Percentiles rank a stretch among this genome's conserved stretches.
phyloP scores from a whole-genome alignment of 2,113 vertebrate species.

The Dipodomys spectabilis region DNA sequence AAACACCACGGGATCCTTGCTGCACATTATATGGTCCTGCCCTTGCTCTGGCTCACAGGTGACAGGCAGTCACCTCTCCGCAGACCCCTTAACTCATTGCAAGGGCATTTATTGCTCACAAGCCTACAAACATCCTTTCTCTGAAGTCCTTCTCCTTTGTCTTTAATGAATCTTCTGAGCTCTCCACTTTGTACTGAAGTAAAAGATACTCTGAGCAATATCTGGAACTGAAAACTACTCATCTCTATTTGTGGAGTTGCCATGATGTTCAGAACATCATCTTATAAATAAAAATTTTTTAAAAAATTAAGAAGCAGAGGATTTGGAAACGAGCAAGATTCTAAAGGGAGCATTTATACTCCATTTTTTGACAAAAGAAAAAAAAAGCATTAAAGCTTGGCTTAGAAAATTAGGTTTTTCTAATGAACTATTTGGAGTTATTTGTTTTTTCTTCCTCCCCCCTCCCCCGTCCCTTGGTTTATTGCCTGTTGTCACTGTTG shows the following conservation, averaged over 20 bases:
- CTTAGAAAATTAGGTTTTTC: not conserved
- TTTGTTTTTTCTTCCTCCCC: too few species aligned
- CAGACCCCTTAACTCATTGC: constrained; percentile 51
- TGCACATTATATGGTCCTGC: not conserved
- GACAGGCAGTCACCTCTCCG: not conserved
- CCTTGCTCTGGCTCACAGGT: not conserved
- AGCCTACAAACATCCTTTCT: not conserved
- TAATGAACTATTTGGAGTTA: too few species aligned
- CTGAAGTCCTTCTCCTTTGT: constrained; percentile 24
- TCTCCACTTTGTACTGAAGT: not conserved
- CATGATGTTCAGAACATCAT: not conserved
- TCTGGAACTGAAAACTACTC: not conserved
- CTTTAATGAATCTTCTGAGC: constrained; percentile 4
- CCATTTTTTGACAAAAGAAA: not conserved
- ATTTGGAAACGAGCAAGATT: constrained; percentile 7
- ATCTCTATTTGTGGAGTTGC: not conserved
- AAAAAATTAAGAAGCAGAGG: not conserved
- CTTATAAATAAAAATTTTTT: not conserved
- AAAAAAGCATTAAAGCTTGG: constrained; percentile 6
- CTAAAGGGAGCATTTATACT: not conserved
- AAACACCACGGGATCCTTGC: not conserved
- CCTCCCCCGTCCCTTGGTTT: too few species aligned
- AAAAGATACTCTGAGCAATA: not conserved
- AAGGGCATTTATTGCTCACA: constrained; percentile 16
- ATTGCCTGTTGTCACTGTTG: too few species aligned